Conservation (phyloP, 1,140 invertebrate genomes). For the Drosophila kepulauana region DNA sequence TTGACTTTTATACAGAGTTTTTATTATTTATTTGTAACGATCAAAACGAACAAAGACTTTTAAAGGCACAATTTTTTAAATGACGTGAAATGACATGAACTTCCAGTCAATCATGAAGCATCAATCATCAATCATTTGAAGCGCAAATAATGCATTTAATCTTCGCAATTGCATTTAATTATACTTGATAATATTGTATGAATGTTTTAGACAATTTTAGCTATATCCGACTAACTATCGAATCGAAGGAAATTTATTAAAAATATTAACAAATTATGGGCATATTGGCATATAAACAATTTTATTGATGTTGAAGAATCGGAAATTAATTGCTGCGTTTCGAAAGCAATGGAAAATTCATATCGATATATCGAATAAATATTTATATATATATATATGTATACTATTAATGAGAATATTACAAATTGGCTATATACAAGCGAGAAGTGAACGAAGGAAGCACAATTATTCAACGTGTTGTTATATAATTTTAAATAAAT, state of each 20-base stretch:
- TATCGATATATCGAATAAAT: constrained; percentile 43
- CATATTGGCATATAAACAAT: constrained; percentile 77
- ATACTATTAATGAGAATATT: constrained; percentile 18
- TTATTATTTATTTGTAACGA: constrained; percentile 6
- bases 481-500: constrained; percentile 79
- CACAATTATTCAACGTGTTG: constrained; percentile 63
- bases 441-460: constrained; percentile 13
- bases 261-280: constrained; percentile 72
- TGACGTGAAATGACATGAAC: constrained; percentile 1
- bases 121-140: constrained; percentile 6
- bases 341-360: constrained; percentile 72
- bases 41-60: constrained; percentile 72
- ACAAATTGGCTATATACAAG: constrained; percentile 71
- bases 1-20: constrained; percentile 61
- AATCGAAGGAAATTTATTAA: constrained; percentile 61
- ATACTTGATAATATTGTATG: constrained; percentile 62
- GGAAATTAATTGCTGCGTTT: constrained; percentile 17
- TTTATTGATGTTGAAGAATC: constrained; percentile 74
- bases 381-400: constrained; percentile 38
- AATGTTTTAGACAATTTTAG: constrained; percentile 80
- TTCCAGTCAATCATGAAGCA: constrained; percentile 24
- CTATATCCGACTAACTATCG: constrained; percentile 40
- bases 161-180: constrained; percentile 60
- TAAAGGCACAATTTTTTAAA: constrained; percentile 71
- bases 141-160: constrained; percentile 12